Evolutionary conservation across 2,797 vertebrate species (phyloP).

Genomic region (Nothura maculosa): DNA sequence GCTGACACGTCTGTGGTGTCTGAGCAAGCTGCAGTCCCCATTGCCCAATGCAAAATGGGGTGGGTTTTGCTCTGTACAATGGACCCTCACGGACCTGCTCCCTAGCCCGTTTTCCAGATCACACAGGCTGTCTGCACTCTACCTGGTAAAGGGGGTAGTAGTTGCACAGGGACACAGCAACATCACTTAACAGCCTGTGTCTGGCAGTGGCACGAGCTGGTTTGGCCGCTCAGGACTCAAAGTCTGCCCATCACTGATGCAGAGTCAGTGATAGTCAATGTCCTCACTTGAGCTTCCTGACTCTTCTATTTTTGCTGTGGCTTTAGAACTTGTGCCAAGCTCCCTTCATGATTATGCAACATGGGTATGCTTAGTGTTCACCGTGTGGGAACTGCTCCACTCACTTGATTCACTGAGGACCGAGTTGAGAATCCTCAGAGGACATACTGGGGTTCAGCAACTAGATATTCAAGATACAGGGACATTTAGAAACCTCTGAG

Average conservation of each 20-base stretch:
- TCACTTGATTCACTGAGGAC: too few species aligned
- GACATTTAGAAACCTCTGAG: not conserved
- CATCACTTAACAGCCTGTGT: not conserved
- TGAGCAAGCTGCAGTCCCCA: not conserved
- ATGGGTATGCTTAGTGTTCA: not conserved
- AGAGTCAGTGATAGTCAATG: not conserved
- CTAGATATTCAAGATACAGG: not conserved
- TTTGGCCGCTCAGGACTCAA: not conserved
- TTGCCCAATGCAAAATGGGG: not conserved
- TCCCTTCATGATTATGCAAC: not conserved
- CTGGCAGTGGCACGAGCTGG: not conserved
- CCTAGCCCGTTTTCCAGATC: not conserved
- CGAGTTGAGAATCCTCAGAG: not conserved
- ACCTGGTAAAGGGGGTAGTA: not conserved
- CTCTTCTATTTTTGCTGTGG: accelerated
- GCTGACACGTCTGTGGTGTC: not conserved
- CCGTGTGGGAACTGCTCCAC: not conserved
- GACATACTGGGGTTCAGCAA: not conserved
- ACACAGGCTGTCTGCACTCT: not conserved
- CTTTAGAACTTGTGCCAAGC: not conserved
- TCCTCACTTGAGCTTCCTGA: accelerated
- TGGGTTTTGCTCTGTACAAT: not conserved
- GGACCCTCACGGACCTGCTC: too few species aligned
- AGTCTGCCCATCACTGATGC: not conserved
- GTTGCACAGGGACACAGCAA: not conserved